phyloP scores from a whole-genome alignment of 2,113 vertebrate genomes.

The Phocoena sinus region DNA sequence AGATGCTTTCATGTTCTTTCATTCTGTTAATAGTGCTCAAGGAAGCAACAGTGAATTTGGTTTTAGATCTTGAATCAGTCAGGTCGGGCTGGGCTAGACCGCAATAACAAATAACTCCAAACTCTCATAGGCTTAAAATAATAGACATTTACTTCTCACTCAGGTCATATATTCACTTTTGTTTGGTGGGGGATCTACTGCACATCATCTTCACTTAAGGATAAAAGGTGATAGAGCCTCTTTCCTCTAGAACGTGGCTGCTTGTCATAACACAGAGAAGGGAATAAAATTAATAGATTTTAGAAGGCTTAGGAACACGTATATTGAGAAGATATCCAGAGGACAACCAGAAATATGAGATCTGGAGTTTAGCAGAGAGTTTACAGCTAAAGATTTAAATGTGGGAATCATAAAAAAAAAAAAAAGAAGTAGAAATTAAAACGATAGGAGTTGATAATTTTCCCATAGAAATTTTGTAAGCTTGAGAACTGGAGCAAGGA shows the following conservation, averaged over 20 bases:
- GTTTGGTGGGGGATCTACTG: not conserved
- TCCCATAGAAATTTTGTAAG: not conserved
- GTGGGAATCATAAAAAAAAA: not conserved
- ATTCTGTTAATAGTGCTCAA: not conserved
- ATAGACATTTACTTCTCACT: not conserved
- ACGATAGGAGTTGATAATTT: not conserved
- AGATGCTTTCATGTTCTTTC: not conserved
- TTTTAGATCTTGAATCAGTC: not conserved
- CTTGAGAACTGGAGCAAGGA: not conserved
- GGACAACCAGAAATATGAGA: not conserved
- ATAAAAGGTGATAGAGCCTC: not conserved
- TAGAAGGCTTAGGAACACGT: not conserved
- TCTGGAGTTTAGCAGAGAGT: not conserved
- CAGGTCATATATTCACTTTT: not conserved
- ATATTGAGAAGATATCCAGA: not conserved
- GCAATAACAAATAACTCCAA: not conserved
- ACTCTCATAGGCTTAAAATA: not conserved
- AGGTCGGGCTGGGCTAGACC: not conserved
- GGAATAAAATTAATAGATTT: not conserved
- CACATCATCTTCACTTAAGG: not conserved
- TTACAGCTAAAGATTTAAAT: not conserved
- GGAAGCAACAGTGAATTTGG: not conserved
- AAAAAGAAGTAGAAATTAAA: not conserved
- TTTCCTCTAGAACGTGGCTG: not conserved
- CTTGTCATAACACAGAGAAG: not conserved